Evolutionary conservation across 2,113 vertebrate genomes (phyloP).

Genomic region (Cryptomyrus ogoouensis): DNA sequence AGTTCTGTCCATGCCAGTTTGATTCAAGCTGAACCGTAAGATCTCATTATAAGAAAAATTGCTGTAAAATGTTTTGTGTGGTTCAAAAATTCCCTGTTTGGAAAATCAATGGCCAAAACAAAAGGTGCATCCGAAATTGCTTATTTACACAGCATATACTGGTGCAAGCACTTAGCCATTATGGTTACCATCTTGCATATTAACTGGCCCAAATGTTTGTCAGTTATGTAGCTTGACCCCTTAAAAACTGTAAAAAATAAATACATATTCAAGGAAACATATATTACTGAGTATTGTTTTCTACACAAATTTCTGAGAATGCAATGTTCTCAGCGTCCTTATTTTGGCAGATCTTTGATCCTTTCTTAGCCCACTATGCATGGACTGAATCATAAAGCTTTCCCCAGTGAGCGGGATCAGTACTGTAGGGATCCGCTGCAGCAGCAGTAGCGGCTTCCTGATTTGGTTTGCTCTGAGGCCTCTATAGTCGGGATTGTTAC

Average conservation of each 20-base stretch:
- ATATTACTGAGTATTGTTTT: neutral
- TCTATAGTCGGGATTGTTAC: too few relatives aligned
- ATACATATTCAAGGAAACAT: neutral
- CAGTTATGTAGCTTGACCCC: neutral
- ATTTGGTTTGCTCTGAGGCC: too few relatives aligned
- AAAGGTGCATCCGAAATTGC: neutral
- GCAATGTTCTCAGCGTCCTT: too few relatives aligned
- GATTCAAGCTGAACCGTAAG: neutral
- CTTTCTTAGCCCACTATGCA: too few relatives aligned
- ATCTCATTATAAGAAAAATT: neutral
- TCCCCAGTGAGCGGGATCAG: too few relatives aligned
- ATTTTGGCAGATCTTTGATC: too few relatives aligned
- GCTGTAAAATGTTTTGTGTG: neutral
- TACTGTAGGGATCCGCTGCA: too few relatives aligned
- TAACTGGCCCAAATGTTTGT: neutral
- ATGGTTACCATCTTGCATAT: neutral
- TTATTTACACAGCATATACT: neutral
- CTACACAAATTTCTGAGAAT: neutral
- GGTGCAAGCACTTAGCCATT: neutral
- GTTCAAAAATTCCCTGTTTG: too few relatives aligned
- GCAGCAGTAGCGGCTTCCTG: too few relatives aligned
- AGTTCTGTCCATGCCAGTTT: neutral
- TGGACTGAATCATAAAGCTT: too few relatives aligned
- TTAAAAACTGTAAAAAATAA: neutral
- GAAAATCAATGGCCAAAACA: neutral